Evolutionary conservation across 2,797 vertebrate species (phyloP).

Genomic region (Morus bassanus): DNA sequence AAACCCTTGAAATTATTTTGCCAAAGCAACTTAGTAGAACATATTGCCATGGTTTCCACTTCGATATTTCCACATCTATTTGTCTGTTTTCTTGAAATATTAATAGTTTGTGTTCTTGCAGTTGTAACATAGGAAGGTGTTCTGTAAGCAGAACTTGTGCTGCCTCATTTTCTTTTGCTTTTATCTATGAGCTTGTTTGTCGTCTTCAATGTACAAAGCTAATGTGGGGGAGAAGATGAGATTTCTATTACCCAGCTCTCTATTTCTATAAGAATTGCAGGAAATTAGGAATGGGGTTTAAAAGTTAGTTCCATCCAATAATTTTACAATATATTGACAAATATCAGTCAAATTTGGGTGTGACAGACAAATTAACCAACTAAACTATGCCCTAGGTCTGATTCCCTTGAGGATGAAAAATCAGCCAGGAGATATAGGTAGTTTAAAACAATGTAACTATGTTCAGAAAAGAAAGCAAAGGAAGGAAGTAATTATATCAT

Average conservation of each 20-base stretch:
- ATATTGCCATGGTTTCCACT: neutral
- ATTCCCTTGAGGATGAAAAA: neutral
- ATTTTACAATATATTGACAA: neutral
- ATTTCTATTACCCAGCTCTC: neutral
- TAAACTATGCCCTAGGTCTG: neutral
- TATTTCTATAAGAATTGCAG: neutral
- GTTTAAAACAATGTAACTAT: neutral
- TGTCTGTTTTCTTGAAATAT: neutral
- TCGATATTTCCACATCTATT: neutral
- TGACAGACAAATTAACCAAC: neutral
- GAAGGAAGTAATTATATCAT: neutral
- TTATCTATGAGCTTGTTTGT: neutral
- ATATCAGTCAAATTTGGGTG: neutral
- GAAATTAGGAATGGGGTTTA: neutral
- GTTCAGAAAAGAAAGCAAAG: neutral
- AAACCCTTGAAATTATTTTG: neutral
- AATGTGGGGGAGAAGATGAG: neutral
- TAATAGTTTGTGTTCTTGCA: neutral
- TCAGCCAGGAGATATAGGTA: neutral
- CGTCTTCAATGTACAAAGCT: neutral
- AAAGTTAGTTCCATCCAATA: neutral
- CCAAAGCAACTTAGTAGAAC: neutral
- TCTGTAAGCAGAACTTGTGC: neutral
- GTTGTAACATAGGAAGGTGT: neutral
- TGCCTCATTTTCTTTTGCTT: neutral